Evolutionary conservation across 2,797 vertebrate species (phyloP), one percentile per base, ranked within the genome.

Genomic region (Erpetoichthys calabaricus): DNA sequence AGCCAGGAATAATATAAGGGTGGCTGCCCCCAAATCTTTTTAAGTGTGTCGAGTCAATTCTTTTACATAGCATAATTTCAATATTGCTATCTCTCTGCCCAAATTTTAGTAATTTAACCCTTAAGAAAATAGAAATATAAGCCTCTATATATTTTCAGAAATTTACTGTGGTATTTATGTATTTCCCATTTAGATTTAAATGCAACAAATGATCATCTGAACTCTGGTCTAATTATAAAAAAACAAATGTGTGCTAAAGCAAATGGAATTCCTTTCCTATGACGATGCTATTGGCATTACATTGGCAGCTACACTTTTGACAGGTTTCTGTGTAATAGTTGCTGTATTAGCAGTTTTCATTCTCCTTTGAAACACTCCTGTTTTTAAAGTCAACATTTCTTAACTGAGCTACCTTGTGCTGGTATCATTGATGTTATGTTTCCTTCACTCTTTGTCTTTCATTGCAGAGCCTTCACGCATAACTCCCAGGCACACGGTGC

Each of bases 301-400:
- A n/a, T 55, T 84, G 3, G 73, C 72, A 66, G 57, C 57, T 44
- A 56, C 73, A 56, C 77, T 72, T 42, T 45, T 67, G 4, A 57
- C 77, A 1, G 81, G 81, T 58, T 74, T 75, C 42, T 74, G 63
- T 57, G 50, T 64, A 47, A 73, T 75, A 50, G 56, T 73, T 45
- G 62, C 63, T 4, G 64, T 80, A 25, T 56, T 79, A 4, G 62
- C 47, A 9, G 64, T 80, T 55, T 80, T 82, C 60, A 55, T 70
- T 6, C 53, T 4, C 44, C 60, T 70, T 57, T 79, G 69, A 65
- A 68, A 75, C 43, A 81, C 80, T 8, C 78, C 79, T 9, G 59
- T 85, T 10, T 73, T 84, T 45, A 71, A 78, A 44, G 83, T 73
- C 42, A 86, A 84, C 67, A 85, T 85, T 65, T 82, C 79, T 65